phyloP scores from a whole-genome alignment of 2,797 vertebrate genomes.

The Phoxinus dragarum region DNA sequence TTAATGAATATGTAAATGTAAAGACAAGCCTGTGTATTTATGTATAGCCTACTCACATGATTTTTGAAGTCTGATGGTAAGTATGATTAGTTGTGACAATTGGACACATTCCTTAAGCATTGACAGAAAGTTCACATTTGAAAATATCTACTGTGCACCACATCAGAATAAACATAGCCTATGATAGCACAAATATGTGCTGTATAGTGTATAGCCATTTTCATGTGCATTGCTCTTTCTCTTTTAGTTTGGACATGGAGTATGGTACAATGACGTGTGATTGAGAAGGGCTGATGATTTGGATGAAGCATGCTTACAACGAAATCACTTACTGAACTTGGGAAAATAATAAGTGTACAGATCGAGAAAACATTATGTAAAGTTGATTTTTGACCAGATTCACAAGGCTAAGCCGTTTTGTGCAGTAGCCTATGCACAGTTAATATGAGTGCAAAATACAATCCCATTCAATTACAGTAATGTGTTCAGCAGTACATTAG shows the following conservation, averaged over 20 bases:
- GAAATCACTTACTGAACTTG: background rate
- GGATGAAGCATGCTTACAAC: background rate
- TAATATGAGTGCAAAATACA: background rate
- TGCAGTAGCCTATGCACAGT: background rate
- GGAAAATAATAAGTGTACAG: background rate
- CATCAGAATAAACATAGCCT: background rate
- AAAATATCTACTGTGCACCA: background rate
- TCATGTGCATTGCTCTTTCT: background rate
- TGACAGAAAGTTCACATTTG: background rate
- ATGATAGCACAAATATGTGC: background rate
- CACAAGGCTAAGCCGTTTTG: background rate
- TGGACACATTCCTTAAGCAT: background rate
- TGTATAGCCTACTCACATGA: background rate
- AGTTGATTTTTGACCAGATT: background rate
- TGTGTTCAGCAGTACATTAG: constrained; percentile 4
- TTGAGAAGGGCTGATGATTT: background rate
- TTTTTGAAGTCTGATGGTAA: background rate
- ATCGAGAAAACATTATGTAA: background rate
- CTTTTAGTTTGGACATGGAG: background rate
- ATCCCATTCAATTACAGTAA: constrained; percentile 6
- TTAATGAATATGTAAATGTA: background rate
- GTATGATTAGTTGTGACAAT: background rate
- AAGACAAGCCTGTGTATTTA: background rate
- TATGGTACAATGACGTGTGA: background rate
- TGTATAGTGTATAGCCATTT: background rate